These are phyloP conservation scores for Drosophila elegans DNA, from an alignment of 1,140 invertebrate genomes.

Conservation along the genomic window DNA sequence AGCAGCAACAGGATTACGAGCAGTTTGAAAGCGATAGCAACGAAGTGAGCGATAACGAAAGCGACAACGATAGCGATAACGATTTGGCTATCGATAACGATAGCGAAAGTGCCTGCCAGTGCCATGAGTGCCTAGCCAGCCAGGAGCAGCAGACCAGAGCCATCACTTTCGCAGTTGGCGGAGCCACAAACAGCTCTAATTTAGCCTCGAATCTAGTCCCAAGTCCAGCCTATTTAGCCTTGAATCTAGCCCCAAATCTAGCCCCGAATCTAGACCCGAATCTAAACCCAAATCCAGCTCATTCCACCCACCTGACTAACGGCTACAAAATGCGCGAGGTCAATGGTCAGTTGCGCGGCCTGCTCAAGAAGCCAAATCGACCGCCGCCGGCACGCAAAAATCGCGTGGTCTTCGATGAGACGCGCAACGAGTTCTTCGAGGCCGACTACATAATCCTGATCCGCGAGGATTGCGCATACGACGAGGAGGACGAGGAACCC, in stretches of 20 bases:
- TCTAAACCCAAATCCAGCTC: too few relatives aligned
- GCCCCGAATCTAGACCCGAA: neutral
- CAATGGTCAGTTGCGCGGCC: constrained; percentile 77
- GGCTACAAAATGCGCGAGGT: constrained; percentile 77
- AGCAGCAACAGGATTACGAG: constrained; percentile 61
- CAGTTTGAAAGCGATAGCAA: neutral
- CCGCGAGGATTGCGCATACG: constrained; percentile 92
- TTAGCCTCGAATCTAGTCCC: too few relatives aligned
- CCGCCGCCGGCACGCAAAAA: constrained; percentile 86
- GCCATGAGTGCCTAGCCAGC: constrained; percentile 71
- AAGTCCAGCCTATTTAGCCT: neutral
- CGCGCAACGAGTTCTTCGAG: constrained; percentile 93
- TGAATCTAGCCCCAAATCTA: neutral
- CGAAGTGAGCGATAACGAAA: constrained; percentile 5
- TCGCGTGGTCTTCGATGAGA: constrained; percentile 94
- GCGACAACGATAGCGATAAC: constrained; percentile 8
- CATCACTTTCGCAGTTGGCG: neutral
- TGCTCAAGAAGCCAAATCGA: constrained; percentile 83
- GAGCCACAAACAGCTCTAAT: too few relatives aligned
- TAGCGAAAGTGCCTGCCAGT: constrained; percentile 50
- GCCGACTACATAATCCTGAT: constrained; percentile 95
- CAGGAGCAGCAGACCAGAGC: neutral
- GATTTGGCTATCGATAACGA: constrained; percentile 16
- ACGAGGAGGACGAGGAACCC: constrained; percentile 90
- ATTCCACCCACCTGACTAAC: constrained; percentile 4